Conservation (phyloP, 1,140 invertebrate species). For the Adoxophyes honmai region DNA sequence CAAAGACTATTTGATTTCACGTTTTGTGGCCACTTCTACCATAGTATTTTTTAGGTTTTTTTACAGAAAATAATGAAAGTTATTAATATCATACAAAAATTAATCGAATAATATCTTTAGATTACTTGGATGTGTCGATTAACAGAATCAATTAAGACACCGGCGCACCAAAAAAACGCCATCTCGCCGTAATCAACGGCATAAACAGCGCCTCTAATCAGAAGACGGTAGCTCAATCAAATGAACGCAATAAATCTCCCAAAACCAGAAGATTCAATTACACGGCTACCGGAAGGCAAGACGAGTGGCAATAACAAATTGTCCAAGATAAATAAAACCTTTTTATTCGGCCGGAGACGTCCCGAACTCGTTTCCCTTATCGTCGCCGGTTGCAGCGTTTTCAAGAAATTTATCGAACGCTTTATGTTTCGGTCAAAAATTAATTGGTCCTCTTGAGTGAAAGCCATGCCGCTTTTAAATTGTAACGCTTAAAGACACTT, state of each 20-base stretch:
- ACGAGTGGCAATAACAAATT: slow-evolving; percentile 74
- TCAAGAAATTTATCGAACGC: slow-evolving; percentile 58
- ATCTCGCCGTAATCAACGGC: not conserved
- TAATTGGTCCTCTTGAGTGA: slow-evolving; percentile 57
- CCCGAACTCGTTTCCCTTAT: slow-evolving; percentile 55
- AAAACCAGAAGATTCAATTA: slow-evolving; percentile 76
- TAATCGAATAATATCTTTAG: too few species aligned
- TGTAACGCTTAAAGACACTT: slow-evolving; percentile 52
- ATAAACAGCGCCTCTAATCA: slow-evolving; percentile 50
- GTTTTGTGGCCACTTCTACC: too few species aligned
- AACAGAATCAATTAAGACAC: slow-evolving; percentile 2
- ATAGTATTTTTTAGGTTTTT: too few species aligned
- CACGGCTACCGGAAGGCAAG: slow-evolving; percentile 65
- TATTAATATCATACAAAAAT: too few species aligned
- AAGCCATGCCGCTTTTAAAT: slow-evolving; percentile 53
- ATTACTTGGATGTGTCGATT: not conserved
- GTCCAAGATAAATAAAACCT: slow-evolving; percentile 70
- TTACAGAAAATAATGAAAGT: too few species aligned
- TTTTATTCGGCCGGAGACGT: slow-evolving; percentile 59
- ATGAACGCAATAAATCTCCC: slow-evolving; percentile 56
- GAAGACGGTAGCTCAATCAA: slow-evolving; percentile 64
- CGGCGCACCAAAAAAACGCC: not conserved
- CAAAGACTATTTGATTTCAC: too few species aligned
- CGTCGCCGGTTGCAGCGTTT: slow-evolving; percentile 39
- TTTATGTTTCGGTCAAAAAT: slow-evolving; percentile 63